Evolutionary conservation across 2,113 vertebrate genomes (phyloP).

Genomic region (Dicrurus megarhynchus): DNA sequence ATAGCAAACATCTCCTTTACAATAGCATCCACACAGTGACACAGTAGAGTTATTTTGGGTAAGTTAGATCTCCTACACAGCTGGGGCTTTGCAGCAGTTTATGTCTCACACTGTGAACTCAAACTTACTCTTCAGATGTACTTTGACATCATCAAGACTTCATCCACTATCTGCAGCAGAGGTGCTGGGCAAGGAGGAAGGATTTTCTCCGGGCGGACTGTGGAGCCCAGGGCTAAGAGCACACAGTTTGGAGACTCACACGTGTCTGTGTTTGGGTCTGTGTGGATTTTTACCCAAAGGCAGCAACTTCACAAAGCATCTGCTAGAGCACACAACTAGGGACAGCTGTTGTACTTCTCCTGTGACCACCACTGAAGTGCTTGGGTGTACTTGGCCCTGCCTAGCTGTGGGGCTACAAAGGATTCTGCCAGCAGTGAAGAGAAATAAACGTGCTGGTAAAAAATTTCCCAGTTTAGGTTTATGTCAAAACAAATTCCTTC

Average conservation of each 20-base stretch:
- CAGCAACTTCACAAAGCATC: not conserved
- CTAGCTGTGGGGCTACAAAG: not conserved
- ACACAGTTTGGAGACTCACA: not conserved
- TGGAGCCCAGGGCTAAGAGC: not conserved
- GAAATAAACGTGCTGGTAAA: not conserved
- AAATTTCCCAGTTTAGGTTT: not conserved
- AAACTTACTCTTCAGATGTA: not conserved
- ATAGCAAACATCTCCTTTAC: not conserved
- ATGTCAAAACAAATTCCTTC: not conserved
- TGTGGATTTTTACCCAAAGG: not conserved
- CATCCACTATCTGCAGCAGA: not conserved
- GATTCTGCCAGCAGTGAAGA: not conserved
- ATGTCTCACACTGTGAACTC: not conserved
- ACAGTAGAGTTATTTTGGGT: not conserved
- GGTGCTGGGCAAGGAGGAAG: not conserved
- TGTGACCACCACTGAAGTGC: not conserved
- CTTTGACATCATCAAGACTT: not conserved
- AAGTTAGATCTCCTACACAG: not conserved
- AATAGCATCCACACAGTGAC: fast-evolving
- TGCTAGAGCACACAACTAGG: not conserved
- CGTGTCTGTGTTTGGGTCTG: fast-evolving
- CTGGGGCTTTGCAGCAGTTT: not conserved
- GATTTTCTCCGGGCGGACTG: not conserved
- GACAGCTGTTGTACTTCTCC: not conserved
- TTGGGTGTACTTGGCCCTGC: not conserved